These are phyloP conservation scores for Trematocara caparti DNA, from an alignment of 2,797 vertebrate genomes.

Conservation along the genomic window DNA sequence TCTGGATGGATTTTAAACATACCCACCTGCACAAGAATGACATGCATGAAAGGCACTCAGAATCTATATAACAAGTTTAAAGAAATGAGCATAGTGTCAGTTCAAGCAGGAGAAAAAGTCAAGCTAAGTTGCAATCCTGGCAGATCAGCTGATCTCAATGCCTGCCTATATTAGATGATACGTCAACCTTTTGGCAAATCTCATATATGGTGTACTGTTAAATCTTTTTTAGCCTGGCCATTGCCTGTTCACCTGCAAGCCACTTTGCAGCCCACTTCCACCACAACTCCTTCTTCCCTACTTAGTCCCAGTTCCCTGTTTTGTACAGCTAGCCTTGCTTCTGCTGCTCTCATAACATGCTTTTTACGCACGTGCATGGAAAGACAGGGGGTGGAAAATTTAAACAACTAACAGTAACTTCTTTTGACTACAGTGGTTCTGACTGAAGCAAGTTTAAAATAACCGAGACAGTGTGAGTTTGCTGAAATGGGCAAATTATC, in stretches of 20 bases:
- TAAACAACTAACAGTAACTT: background rate
- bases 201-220: background rate
- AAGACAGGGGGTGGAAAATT: background rate
- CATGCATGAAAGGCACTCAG: background rate
- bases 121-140: background rate
- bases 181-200: background rate
- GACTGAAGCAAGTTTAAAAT: background rate
- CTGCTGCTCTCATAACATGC: background rate
- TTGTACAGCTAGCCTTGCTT: background rate
- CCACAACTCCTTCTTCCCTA: background rate
- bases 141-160: background rate
- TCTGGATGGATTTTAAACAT: constrained; percentile 99
- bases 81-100: background rate
- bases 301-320: background rate
- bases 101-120: background rate
- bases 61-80: background rate
- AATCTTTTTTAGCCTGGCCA: background rate
- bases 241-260: background rate
- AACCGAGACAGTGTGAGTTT: background rate
- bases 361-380: background rate
- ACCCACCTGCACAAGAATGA: constrained; percentile 81
- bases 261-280: background rate
- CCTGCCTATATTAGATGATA: background rate
- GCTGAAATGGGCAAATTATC: background rate
- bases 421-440: background rate